These are phyloP conservation scores for Coreoperca whiteheadi DNA, from an alignment of 2,113 vertebrate species.

Conservation along the genomic window DNA sequence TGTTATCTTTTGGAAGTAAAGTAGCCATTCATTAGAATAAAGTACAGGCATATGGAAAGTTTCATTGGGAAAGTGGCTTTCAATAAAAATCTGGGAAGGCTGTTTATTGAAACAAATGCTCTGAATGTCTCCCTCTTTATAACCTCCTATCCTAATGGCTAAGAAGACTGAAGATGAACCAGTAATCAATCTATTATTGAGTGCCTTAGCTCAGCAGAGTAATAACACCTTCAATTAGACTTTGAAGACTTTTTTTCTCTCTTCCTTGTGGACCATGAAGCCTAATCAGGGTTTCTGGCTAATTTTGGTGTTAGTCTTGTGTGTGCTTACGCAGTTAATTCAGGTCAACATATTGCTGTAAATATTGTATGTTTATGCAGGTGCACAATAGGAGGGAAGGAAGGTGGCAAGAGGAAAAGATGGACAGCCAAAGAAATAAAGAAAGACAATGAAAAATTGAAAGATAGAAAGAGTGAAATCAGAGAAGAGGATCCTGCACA, in stretches of 20 bases:
- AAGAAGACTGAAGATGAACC: conserved; percentile 70
- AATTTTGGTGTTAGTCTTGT: conserved; percentile 54
- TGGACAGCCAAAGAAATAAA: background rate
- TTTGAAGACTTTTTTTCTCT: conserved; percentile 45
- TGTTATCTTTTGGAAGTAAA: conserved; percentile 52
- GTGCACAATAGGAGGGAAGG: background rate
- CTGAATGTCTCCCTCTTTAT: conserved; percentile 64
- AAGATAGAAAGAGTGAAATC: conserved; percentile 22
- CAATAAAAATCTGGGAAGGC: conserved; percentile 56
- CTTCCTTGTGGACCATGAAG: conserved; percentile 52
- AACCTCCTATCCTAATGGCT: conserved; percentile 70
- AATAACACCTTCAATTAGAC: conserved; percentile 70
- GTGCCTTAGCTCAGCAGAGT: conserved; percentile 62
- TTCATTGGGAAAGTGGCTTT: conserved; percentile 72
- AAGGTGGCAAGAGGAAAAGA: background rate
- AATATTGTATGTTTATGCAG: conserved; percentile 21
- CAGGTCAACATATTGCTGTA: conserved; percentile 16
- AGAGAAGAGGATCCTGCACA: background rate
- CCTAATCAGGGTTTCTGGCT: conserved; percentile 62
- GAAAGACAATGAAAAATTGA: conserved; percentile 1
- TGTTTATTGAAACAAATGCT: conserved; percentile 78
- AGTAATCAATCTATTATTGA: conserved; percentile 71
- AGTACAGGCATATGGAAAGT: conserved; percentile 43
- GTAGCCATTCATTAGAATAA: conserved; percentile 66
- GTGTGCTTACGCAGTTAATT: conserved; percentile 43